Percentiles rank a stretch among this genome's conserved stretches.
Evolutionary conservation across 2,797 vertebrate species (phyloP).

Genomic region (Lagorchestes hirsutus): DNA sequence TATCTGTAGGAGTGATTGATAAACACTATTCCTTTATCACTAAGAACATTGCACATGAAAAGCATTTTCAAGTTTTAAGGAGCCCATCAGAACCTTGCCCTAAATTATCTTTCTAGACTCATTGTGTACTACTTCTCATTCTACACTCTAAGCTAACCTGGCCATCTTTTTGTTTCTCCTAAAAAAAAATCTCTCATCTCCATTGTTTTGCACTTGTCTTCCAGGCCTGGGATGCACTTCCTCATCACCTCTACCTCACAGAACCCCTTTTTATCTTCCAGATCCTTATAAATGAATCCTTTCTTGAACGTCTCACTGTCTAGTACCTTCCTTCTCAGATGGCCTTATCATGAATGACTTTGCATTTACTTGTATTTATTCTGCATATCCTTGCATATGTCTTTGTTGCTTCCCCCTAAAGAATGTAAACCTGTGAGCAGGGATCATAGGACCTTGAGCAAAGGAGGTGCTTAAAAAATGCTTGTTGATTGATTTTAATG

Average conservation of each 20-base stretch:
- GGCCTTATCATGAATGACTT: background rate
- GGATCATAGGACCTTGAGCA: background rate
- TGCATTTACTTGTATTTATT: background rate
- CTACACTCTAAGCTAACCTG: background rate
- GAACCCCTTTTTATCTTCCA: background rate
- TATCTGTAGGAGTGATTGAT: conserved; percentile 13
- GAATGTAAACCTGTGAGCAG: background rate
- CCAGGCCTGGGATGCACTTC: background rate
- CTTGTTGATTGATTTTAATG: background rate
- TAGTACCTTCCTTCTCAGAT: background rate
- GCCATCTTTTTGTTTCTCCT: background rate
- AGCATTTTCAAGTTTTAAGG: background rate
- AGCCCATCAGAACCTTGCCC: background rate
- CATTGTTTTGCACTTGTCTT: background rate
- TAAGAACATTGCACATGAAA: background rate
- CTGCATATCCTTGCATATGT: background rate
- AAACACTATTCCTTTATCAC: background rate
- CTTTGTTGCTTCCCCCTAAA: background rate
- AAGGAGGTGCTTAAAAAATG: background rate
- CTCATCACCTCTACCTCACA: background rate
- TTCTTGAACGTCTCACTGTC: background rate
- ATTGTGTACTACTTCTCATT: background rate
- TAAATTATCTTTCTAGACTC: background rate
- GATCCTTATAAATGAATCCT: background rate
- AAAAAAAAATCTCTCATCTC: background rate